Evolutionary conservation across 2,888 invertebrate genomes (phyloP), one percentile per base, ranked within the genome.

Genomic region (Andrena minutula): DNA sequence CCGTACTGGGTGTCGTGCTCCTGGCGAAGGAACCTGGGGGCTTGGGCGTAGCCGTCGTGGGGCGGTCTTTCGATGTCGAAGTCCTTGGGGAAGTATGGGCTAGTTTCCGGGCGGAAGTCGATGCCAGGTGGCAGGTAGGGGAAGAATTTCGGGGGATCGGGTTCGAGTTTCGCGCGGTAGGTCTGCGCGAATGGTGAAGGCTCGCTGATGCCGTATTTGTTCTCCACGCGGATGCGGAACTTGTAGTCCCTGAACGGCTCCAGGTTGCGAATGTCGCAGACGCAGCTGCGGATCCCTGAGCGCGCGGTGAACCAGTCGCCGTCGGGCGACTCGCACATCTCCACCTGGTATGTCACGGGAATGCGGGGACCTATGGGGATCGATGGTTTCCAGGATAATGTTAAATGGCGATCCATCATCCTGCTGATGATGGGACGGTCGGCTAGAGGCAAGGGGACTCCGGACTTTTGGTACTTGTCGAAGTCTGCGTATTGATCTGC

Each of bases 161-260:
- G 97, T 91, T 97, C 96, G 26, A 98, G 94, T 92, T 96, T 97
- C 75, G 96, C 95, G 83, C 98, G 94, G 92, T 97, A 96, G 0
- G 98, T 98, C 90, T 96, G 95, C 1, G 98, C 97, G 92, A 96
- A 97, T 0, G 99, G 99, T 75, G 99, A 99, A 0, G 99, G 99
- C 93, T 99, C 99, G 94, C 98, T 98, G 86, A 99, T 96, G 60
- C 99, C 99, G 93, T 97, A 98, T 93, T 98, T 98, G 94, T 99
- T 99, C 93, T 99, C 99, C 2, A 99, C 99, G 51, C 99, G 96
- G 53, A 99, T 96, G 80, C 99, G 96, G 95, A 99, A 99, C 94
- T 97, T 97, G 94, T 99, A 99, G 94, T 99, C 99, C 84, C 97
- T 96, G 95, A 98, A 98, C 0, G 99, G 98, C 91, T 98, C 97